Conservation (phyloP, 2,113 vertebrate species). For the Aythya baeri region DNA sequence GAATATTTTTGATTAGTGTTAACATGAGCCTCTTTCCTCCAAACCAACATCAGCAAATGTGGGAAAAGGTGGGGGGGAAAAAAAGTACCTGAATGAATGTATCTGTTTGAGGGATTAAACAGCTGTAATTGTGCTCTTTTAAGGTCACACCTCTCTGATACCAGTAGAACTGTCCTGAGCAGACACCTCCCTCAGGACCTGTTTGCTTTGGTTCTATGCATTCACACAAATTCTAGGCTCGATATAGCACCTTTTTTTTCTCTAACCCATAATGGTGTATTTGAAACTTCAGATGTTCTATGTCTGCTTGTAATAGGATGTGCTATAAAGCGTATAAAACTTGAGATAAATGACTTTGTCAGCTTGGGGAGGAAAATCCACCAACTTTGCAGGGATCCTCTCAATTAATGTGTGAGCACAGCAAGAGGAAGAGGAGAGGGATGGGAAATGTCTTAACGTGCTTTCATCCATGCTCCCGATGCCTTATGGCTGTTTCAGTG, state of each 20-base stretch:
- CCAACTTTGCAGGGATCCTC: neutral
- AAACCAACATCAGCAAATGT: neutral
- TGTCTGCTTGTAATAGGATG: neutral
- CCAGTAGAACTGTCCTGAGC: neutral
- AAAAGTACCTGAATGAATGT: neutral
- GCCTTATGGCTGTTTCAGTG: neutral
- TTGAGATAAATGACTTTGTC: neutral
- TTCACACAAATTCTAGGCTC: neutral
- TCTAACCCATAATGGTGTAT: neutral
- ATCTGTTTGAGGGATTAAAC: neutral
- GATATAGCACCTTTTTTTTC: neutral
- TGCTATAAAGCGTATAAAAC: neutral
- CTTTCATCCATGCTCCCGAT: neutral
- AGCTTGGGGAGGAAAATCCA: neutral
- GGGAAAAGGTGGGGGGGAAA: neutral
- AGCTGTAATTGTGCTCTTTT: neutral
- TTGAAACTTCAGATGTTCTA: neutral
- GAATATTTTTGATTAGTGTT: neutral
- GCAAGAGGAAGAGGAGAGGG: neutral
- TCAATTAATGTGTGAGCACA: neutral
- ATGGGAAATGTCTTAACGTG: accelerated
- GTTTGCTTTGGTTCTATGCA: neutral
- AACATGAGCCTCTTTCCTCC: neutral
- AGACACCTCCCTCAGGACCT: neutral
- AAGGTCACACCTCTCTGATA: neutral